These are phyloP conservation scores for Agrotis exclamationis DNA, from an alignment of 2,888 invertebrate species.

Conservation along the genomic window DNA sequence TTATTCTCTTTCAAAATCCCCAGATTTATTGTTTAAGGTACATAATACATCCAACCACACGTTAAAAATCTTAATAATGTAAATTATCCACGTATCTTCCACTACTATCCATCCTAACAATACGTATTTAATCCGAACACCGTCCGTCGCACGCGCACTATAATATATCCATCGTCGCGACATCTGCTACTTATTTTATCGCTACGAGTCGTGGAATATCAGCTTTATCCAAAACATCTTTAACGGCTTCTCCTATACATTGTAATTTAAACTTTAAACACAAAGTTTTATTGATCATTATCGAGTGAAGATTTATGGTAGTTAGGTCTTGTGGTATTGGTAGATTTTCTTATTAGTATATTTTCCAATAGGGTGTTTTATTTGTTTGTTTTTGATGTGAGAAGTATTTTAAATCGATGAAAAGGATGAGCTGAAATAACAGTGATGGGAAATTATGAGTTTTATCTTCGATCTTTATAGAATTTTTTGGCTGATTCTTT, in stretches of 20 bases:
- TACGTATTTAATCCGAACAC: conserved; percentile 70
- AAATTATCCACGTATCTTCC: conserved; percentile 29
- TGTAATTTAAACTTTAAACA: conserved; percentile 33
- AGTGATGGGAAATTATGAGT: conserved; percentile 19
- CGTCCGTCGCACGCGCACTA: conserved; percentile 68
- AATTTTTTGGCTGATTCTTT: too few relatives aligned
- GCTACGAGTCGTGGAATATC: conserved; percentile 69
- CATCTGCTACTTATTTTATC: conserved; percentile 82
- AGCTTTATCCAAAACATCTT: conserved; percentile 59
- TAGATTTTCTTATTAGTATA: conserved; percentile 38
- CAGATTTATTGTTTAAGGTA: too few relatives aligned
- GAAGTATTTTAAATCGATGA: conserved; percentile 52
- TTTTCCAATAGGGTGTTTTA: conserved; percentile 63
- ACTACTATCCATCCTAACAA: conserved; percentile 53
- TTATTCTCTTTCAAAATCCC: too few relatives aligned
- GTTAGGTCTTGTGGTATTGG: conserved; percentile 12
- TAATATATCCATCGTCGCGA: conserved; percentile 81
- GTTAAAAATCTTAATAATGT: too few relatives aligned
- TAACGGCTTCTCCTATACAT: conserved; percentile 39
- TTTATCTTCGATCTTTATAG: background rate
- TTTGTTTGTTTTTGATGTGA: conserved; percentile 40
- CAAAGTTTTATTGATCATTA: conserved; percentile 6
- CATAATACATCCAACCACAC: too few relatives aligned
- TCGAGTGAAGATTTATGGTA: conserved; percentile 1
- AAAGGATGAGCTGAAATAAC: conserved; percentile 59